Conservation (phyloP, 1,140 invertebrate genomes). For the Medauroidea extradentata region DNA sequence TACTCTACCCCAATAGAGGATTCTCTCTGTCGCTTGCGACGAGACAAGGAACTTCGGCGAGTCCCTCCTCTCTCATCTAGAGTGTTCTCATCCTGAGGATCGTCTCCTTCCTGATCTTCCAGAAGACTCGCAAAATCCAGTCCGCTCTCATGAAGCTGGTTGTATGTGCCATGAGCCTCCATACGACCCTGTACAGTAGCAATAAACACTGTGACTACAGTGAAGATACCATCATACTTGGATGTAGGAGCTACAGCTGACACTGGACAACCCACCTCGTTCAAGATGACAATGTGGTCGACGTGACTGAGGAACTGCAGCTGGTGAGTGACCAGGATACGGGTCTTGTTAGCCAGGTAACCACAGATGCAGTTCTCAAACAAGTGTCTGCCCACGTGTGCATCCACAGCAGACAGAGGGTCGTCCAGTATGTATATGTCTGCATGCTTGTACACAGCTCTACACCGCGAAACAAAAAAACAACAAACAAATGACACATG, state of each 20-base stretch:
- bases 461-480: constrained; percentile 52
- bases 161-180: constrained; percentile 55
- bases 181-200: constrained; percentile 51
- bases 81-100: constrained; percentile 7
- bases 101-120: constrained; percentile 39
- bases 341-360: constrained; percentile 54
- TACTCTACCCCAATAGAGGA: too few species aligned
- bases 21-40: too few species aligned
- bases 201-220: constrained; percentile 2
- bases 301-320: constrained; percentile 71
- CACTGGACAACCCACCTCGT: neutral
- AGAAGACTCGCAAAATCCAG: constrained; percentile 61
- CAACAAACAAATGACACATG: too few species aligned
- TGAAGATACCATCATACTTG: neutral
- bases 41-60: too few species aligned
- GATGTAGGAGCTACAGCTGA: neutral
- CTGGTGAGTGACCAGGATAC: constrained; percentile 81
- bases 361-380: constrained; percentile 61
- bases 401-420: constrained; percentile 74
- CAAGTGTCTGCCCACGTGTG: constrained; percentile 64
- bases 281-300: neutral
- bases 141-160: constrained; percentile 55
- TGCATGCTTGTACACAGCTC: neutral
- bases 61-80: too few species aligned
- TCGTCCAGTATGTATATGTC: constrained; percentile 83